Conservation (phyloP, 1,140 invertebrate genomes). For the Geopemphigus sp. region DNA sequence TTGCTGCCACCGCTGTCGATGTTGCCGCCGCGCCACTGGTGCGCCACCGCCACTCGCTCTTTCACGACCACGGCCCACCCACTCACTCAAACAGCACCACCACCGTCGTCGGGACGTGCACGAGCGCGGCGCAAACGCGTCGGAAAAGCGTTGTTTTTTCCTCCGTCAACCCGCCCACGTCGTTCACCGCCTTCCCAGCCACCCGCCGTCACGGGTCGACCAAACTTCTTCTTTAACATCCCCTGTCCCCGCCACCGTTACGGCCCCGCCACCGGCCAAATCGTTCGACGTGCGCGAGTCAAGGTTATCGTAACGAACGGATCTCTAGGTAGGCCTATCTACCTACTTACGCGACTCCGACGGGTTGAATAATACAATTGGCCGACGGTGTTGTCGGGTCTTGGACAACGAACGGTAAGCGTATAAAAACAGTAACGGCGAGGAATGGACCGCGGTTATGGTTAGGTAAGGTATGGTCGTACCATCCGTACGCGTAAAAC, state of each 20-base stretch:
- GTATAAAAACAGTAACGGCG: neutral
- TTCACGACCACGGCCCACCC: slow-evolving; percentile 42
- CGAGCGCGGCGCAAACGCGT: slow-evolving; percentile 52
- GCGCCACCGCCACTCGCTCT: slow-evolving; percentile 33
- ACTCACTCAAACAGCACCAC: slow-evolving; percentile 37
- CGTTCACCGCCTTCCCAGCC: neutral
- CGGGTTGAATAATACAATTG: neutral
- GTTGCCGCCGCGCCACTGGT: slow-evolving; percentile 21
- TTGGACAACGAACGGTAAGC: neutral
- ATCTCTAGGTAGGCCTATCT: too few relatives aligned
- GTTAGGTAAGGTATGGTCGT: too few relatives aligned
- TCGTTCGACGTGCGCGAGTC: slow-evolving; percentile 18
- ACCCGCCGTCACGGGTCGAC: too few relatives aligned
- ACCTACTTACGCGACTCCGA: neutral
- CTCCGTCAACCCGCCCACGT: neutral
- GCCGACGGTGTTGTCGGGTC: neutral
- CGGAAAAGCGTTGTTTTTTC: slow-evolving; percentile 38
- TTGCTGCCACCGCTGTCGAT: slow-evolving; percentile 10
- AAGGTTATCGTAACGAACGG: slow-evolving; percentile 16
- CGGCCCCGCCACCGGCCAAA: neutral
- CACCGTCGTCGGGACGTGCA: slow-evolving; percentile 51
- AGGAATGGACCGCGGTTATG: too few relatives aligned
- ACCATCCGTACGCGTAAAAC: too few relatives aligned
- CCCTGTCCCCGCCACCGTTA: neutral
- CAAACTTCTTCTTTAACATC: neutral